phyloP scores from a whole-genome alignment of 2,113 vertebrate genomes.

The Struthidea cinerea region DNA sequence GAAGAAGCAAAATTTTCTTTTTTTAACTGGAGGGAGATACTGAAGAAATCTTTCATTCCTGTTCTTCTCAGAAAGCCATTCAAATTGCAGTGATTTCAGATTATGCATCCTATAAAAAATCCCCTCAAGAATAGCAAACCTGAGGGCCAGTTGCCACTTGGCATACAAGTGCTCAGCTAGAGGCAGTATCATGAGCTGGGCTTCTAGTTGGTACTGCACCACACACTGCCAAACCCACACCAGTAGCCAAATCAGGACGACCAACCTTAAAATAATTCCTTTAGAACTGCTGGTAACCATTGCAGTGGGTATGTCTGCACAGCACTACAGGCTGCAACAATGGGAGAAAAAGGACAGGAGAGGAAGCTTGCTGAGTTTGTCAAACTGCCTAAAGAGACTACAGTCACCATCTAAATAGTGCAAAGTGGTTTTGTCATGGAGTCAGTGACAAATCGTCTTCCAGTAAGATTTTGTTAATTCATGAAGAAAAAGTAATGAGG shows the following conservation, averaged over 20 bases:
- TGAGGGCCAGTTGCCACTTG: neutral
- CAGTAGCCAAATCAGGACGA: neutral
- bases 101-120: neutral
- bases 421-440: neutral
- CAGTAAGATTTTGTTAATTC: neutral
- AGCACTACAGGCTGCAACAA: neutral
- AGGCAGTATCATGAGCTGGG: neutral
- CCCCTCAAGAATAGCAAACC: neutral
- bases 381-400: neutral
- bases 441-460: neutral
- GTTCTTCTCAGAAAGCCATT: neutral
- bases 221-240: neutral
- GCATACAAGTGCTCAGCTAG: neutral
- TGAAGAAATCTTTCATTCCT: neutral
- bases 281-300: neutral
- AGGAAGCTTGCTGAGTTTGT: neutral
- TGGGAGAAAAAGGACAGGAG: neutral
- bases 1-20: neutral
- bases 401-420: neutral
- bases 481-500: neutral
- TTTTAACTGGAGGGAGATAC: neutral
- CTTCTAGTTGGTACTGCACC: neutral
- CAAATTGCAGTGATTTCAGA: neutral
- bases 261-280: neutral
- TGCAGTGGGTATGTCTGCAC: neutral